Evolutionary conservation across 1,140 invertebrate genomes (phyloP).

Genomic region (Anoplophora glabripennis): DNA sequence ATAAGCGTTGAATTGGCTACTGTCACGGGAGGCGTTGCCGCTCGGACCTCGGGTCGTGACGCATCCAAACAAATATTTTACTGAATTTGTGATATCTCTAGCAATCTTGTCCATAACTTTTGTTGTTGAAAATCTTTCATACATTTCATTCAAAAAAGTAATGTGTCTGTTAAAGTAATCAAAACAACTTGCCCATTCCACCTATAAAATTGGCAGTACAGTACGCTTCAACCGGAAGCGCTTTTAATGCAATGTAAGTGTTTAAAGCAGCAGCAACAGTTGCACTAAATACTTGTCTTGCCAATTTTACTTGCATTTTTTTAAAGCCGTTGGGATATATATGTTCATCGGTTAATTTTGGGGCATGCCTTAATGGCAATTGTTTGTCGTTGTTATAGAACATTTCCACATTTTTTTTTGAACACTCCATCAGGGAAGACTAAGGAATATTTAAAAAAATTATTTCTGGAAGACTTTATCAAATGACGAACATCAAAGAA

Average conservation of each 20-base stretch:
- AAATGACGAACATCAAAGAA: conserved; percentile 35
- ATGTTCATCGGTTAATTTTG: conserved; percentile 37
- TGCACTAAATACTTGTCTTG: conserved; percentile 38
- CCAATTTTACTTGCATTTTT: conserved; percentile 40
- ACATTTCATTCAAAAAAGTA: no score
- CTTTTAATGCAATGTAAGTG: conserved; percentile 26
- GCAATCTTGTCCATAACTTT: no score
- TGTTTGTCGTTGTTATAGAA: conserved; percentile 23
- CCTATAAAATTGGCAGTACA: conserved; percentile 23
- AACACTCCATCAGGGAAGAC: neutral
- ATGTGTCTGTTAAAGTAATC: no score
- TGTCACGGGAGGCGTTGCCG: no score
- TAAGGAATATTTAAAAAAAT: conserved; percentile 29
- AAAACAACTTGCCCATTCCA: no score
- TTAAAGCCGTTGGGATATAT: conserved; percentile 40
- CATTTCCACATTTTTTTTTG: conserved; percentile 3
- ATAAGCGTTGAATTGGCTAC: no score
- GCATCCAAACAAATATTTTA: no score
- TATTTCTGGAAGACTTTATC: conserved; percentile 30
- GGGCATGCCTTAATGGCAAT: conserved; percentile 16
- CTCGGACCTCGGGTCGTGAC: no score
- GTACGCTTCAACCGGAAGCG: conserved; percentile 18
- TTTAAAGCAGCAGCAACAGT: conserved; percentile 33
- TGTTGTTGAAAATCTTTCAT: no score
- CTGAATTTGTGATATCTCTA: no score